Evolutionary conservation across 2,888 invertebrate genomes (phyloP), one percentile per base, ranked within the genome.

Genomic region (Abrostola triplasia): DNA sequence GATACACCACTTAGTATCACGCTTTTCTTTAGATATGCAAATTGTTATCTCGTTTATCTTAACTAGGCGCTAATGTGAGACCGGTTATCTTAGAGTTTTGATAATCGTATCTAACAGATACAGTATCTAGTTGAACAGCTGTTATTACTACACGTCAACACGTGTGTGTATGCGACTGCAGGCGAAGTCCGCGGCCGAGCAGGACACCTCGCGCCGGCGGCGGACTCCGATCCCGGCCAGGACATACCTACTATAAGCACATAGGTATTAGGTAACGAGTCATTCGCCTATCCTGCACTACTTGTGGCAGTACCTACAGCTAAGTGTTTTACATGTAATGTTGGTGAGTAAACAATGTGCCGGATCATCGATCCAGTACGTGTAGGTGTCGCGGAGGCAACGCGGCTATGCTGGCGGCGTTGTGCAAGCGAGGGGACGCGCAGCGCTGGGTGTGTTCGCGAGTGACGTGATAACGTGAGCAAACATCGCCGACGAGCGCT

Each of bases 31-130:
- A 92, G 91, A 93, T 92, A 93, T 92, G 93, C 92, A 90, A 92
- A 92, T 87, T 87, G 92, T 93, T 94, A 94, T 94, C 94, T 93
- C 83, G 80, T 91, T 92, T 94, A 94, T 94, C 93, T 93, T 90
- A 93, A 93, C 92, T 92, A 92, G 89, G 86, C 83, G 93, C 86
- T 93, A 93, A 93, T 93, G 89, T 90, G 90, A 85, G 88, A 84
- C 81, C 80, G 88, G 91, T 89, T 93, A 93, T 93, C 93, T 93
- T 87, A 88, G 84, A 86, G 86, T 87, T 86, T 83, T 88, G 93
- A 92, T 93, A 92, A 90, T 91, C 90, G 89, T 91, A 92, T 91
- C 92, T 90, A 84, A 83, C 85, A 90, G 92, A 91, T 92, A 92
- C 86, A 81, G 85, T 90, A 91, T 90, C 90, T 90, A 86, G 83